A percentile compares a stretch with the other conserved stretches of the same genome.
Evolutionary conservation across 1,140 invertebrate genomes (phyloP).

Genomic region (Sitophilus oryzae): DNA sequence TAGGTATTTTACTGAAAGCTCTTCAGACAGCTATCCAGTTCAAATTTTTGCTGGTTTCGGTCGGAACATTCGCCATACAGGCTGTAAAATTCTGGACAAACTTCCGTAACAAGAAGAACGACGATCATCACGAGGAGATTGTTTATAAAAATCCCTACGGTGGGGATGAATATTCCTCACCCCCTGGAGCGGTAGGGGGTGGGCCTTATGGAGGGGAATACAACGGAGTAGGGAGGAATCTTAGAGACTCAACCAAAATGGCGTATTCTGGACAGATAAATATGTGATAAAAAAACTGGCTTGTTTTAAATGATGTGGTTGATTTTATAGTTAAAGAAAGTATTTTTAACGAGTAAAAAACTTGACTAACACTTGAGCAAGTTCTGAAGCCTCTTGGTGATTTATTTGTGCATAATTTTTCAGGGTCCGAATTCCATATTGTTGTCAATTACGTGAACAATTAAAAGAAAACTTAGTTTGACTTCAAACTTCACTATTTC

Average conservation of each 20-base stretch:
- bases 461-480: too few species aligned
- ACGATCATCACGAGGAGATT: conserved; percentile 66
- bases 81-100: conserved; percentile 64
- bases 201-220: conserved; percentile 12
- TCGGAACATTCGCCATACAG: conserved; percentile 60
- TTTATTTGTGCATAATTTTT: too few species aligned
- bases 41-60: conserved; percentile 68
- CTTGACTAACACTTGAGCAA: too few species aligned
- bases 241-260: background rate
- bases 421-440: too few species aligned
- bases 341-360: too few species aligned
- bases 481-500: too few species aligned
- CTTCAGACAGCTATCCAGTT: conserved; percentile 64
- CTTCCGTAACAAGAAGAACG: conserved; percentile 52
- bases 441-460: too few species aligned
- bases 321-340: too few species aligned
- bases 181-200: conserved; percentile 11
- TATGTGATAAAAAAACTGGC: background rate
- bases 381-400: too few species aligned
- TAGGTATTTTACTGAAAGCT: conserved; percentile 62
- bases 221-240: conserved; percentile 9
- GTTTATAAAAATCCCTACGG: conserved; percentile 68
- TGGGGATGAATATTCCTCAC: conserved; percentile 13
- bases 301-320: too few species aligned
- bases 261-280: conserved; percentile 11